These are phyloP conservation scores for Caenorhabditis sp. DNA, from an alignment of 2,888 invertebrate genomes.

Conservation along the genomic window DNA sequence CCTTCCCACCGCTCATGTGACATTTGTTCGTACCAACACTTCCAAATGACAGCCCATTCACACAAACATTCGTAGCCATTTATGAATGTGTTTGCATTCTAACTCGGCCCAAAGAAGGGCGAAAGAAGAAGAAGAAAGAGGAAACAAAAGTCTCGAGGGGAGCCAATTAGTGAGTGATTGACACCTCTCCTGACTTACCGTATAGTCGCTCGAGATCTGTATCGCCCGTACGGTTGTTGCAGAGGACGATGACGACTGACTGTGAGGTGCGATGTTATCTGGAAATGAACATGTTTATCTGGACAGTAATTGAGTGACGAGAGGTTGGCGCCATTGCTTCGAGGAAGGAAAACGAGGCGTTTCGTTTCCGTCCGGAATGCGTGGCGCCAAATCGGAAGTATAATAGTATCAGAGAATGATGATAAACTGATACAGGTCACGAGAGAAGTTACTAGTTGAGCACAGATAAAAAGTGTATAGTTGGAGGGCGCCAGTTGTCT, in stretches of 20 bases:
- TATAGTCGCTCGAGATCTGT: background rate
- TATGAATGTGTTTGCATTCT: conserved; percentile 6
- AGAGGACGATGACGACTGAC: background rate
- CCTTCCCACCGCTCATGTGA: conserved; percentile 18
- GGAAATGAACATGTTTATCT: conserved; percentile 51
- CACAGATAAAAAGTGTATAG: no score
- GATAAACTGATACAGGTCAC: background rate
- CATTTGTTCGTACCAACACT: conserved; percentile 20
- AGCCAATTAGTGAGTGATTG: conserved; percentile 2
- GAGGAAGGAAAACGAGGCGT: background rate
- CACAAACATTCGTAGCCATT: conserved; percentile 6
- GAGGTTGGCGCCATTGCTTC: conserved; percentile 26
- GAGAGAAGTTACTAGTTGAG: conserved; percentile 8
- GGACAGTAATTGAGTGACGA: background rate
- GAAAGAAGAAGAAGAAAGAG: conserved; percentile 5
- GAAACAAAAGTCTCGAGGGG: background rate
- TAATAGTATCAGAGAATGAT: background rate
- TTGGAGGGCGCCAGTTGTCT: no score
- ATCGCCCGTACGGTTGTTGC: background rate
- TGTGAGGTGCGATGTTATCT: conserved; percentile 24
- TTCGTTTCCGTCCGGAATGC: conserved; percentile 45
- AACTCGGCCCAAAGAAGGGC: background rate
- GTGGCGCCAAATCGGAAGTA: conserved; percentile 30
- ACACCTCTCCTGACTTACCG: conserved; percentile 16
- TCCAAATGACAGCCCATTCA: conserved; percentile 5